Conservation (phyloP, 2,888 invertebrate genomes). For the Mimachlamys varia region DNA sequence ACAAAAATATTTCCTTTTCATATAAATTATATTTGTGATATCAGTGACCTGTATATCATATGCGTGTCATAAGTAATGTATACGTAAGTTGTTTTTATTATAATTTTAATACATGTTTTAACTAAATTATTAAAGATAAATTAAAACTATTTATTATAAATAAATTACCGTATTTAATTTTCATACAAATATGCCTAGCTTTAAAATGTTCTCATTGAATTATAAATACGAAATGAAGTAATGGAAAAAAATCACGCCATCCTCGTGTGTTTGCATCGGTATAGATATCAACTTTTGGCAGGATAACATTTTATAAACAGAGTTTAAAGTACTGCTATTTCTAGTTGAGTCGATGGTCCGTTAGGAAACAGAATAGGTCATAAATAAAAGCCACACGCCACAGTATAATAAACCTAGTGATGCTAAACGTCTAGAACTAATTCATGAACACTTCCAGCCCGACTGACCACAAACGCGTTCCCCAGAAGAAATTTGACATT, state of each 20-base stretch:
- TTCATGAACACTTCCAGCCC: slow-evolving; percentile 4
- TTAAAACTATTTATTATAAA: no score
- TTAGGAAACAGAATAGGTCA: slow-evolving; percentile 7
- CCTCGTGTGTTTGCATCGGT: neutral
- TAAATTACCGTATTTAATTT: no score
- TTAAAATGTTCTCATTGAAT: no score
- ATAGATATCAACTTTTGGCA: neutral
- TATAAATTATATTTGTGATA: no score
- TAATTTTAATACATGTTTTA: no score
- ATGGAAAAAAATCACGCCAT: neutral
- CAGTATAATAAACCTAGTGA: neutral
- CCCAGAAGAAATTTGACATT: neutral
- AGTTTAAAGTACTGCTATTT: neutral
- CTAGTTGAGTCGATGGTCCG: neutral
- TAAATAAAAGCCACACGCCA: slow-evolving; percentile 31
- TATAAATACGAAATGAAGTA: neutral
- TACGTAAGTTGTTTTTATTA: no score
- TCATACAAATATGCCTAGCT: no score
- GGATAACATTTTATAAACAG: neutral
- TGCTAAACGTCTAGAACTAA: slow-evolving; percentile 11
- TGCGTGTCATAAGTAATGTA: no score
- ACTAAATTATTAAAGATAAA: no score
- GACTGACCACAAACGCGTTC: slow-evolving; percentile 8
- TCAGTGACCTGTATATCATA: no score
- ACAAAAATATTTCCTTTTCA: neutral